phyloP scores from a whole-genome alignment of 2,888 invertebrate species.

The Drosophila paramelanica region DNA sequence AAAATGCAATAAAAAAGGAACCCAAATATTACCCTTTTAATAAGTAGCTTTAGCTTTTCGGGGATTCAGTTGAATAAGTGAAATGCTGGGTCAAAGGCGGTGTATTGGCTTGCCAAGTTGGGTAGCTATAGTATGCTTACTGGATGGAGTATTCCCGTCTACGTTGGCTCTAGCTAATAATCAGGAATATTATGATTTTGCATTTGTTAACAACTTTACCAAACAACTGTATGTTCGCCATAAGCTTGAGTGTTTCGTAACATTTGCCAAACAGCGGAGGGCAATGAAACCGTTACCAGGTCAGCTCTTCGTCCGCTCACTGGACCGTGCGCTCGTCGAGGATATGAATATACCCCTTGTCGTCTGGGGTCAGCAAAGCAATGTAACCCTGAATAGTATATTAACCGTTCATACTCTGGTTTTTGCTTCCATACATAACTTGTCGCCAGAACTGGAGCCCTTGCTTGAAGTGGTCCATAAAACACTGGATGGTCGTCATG shows the following conservation, averaged over 20 bases:
- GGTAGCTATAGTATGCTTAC: slow-evolving; percentile 6
- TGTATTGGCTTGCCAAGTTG: neutral
- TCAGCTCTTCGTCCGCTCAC: neutral
- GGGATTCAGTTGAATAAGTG: slow-evolving; percentile 11
- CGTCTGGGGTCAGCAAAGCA: slow-evolving; percentile 23
- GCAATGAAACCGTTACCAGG: neutral
- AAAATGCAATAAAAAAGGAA: neutral
- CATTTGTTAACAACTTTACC: slow-evolving; percentile 17
- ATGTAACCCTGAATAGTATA: slow-evolving; percentile 3
- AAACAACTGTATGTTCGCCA: slow-evolving; percentile 13
- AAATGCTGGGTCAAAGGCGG: slow-evolving; percentile 18
- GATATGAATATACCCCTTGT: slow-evolving; percentile 39
- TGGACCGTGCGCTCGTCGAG: slow-evolving; percentile 33
- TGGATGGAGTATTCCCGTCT: neutral
- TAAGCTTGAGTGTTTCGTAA: slow-evolving; percentile 25
- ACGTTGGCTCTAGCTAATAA: no score
- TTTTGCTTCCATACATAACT: slow-evolving; percentile 20
- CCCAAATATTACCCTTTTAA: neutral
- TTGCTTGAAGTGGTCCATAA: slow-evolving; percentile 30
- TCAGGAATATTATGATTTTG: slow-evolving; percentile 14
- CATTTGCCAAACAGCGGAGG: slow-evolving; percentile 6
- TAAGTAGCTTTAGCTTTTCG: neutral
- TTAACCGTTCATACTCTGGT: slow-evolving; percentile 26
- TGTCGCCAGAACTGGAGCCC: slow-evolving; percentile 30
- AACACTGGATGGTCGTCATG: slow-evolving; percentile 35